phyloP scores from a whole-genome alignment of 2,888 invertebrate species.

The Elysia crispata region DNA sequence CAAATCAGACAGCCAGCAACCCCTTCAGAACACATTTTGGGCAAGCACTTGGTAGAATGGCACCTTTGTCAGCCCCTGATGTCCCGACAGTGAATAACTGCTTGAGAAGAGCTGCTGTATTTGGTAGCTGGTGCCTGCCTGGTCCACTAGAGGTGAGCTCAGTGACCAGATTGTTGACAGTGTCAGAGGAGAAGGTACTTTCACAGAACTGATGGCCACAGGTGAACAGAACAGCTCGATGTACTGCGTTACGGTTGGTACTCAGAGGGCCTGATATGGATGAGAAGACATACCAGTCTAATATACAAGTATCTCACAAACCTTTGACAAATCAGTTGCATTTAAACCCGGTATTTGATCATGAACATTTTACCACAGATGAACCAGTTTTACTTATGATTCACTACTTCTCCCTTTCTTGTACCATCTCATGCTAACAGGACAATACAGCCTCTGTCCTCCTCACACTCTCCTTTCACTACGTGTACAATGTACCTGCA shows the following conservation, averaged over 20 bases:
- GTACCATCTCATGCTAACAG: no score
- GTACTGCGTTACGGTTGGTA: constrained; percentile 52
- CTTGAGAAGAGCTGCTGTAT: constrained; percentile 61
- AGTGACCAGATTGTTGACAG: constrained; percentile 56
- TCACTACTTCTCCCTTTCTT: no score
- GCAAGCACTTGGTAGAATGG: constrained; percentile 66
- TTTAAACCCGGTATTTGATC: no score
- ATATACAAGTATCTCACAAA: no score
- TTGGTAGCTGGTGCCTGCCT: constrained; percentile 56
- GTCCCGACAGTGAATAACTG: constrained; percentile 51
- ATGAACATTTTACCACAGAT: no score
- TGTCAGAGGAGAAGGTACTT: constrained; percentile 58
- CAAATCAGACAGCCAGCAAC: background rate
- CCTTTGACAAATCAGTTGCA: no score
- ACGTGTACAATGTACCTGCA: no score
- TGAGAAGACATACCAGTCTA: no score
- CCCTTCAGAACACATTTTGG: constrained; percentile 70
- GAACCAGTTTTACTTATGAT: no score
- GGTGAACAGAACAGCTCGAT: constrained; percentile 61
- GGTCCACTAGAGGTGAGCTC: constrained; percentile 56
- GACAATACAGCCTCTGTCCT: no score
- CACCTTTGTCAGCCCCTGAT: constrained; percentile 57
- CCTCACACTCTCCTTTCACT: no score
- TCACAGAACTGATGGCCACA: constrained; percentile 72
- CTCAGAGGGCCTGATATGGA: background rate